Conservation (phyloP, 2,888 invertebrate species). For the Pollenia griseotomentosa region DNA sequence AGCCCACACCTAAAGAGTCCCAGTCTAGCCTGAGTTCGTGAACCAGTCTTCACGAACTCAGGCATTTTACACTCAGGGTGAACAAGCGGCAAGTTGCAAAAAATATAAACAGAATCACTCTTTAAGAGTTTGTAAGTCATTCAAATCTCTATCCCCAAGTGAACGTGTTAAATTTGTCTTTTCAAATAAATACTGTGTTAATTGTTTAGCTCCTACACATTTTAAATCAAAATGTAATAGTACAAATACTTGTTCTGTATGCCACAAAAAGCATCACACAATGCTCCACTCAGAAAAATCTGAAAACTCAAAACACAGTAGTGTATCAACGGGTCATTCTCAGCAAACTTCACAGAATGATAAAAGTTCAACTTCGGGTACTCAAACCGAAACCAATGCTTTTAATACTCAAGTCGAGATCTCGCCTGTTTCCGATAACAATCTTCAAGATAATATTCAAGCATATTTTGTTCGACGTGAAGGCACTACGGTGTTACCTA, state of each 20-base stretch:
- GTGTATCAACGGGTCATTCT: background rate
- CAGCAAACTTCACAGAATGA: background rate
- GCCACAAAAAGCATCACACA: conserved; percentile 11
- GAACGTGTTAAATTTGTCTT: conserved; percentile 23
- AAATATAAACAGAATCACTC: conserved; percentile 36
- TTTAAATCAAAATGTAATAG: conserved; percentile 3
- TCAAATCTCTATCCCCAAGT: conserved; percentile 9
- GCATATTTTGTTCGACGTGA: background rate
- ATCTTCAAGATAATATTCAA: background rate
- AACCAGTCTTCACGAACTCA: conserved; percentile 12
- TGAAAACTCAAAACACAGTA: background rate
- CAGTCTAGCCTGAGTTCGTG: too few relatives aligned
- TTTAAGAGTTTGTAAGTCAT: conserved; percentile 4
- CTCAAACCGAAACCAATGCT: too few relatives aligned
- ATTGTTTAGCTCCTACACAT: conserved; percentile 17
- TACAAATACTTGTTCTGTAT: background rate
- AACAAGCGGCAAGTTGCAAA: conserved; percentile 23
- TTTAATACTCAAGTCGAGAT: too few relatives aligned
- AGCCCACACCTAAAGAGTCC: conserved; percentile 12
- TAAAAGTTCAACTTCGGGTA: background rate
- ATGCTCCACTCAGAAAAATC: background rate
- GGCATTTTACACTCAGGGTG: conserved; percentile 4
- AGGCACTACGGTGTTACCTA: background rate
- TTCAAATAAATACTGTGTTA: conserved; percentile 21
- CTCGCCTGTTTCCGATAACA: background rate